Conservation (phyloP, 2,113 vertebrate species). For the Stictonetta naevosa region DNA sequence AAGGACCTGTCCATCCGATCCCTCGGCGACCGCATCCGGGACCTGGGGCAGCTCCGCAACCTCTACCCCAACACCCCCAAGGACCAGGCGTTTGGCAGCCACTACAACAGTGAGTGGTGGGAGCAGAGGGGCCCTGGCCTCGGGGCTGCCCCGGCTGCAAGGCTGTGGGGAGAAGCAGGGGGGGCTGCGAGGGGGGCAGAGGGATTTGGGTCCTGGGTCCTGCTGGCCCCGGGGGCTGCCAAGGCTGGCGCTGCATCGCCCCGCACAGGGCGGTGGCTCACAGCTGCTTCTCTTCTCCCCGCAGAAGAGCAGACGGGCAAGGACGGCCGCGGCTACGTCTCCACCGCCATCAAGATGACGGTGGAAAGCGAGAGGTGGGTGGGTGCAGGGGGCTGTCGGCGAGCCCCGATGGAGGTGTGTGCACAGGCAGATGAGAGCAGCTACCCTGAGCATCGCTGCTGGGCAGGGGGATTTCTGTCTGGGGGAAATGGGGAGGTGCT, state of each 20-base stretch:
- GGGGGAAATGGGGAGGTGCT: background rate
- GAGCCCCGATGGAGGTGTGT: accelerated
- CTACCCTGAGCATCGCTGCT: accelerated
- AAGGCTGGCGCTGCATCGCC: accelerated
- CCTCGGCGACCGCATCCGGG: constrained; percentile 90
- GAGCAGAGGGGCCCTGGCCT: background rate
- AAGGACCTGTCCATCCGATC: constrained; percentile 91
- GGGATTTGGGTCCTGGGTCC: background rate
- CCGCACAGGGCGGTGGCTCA: background rate
- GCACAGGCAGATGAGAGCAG: background rate
- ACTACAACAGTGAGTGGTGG: constrained; percentile 86
- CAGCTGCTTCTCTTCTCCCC: background rate
- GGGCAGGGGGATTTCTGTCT: background rate
- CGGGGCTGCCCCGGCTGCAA: background rate
- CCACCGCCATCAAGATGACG: constrained; percentile 79
- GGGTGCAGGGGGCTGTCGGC: accelerated
- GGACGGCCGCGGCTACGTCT: constrained; percentile 76
- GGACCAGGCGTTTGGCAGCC: constrained; percentile 87
- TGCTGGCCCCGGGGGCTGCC: background rate
- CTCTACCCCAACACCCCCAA: constrained; percentile 88
- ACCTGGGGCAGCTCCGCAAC: constrained; percentile 85
- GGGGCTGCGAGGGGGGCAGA: background rate
- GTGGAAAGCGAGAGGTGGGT: constrained; percentile 74
- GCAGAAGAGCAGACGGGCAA: constrained; percentile 79
- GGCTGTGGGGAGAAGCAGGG: accelerated